Evolutionary conservation across 2,888 invertebrate genomes (phyloP).

Genomic region (Melanostoma scalare): DNA sequence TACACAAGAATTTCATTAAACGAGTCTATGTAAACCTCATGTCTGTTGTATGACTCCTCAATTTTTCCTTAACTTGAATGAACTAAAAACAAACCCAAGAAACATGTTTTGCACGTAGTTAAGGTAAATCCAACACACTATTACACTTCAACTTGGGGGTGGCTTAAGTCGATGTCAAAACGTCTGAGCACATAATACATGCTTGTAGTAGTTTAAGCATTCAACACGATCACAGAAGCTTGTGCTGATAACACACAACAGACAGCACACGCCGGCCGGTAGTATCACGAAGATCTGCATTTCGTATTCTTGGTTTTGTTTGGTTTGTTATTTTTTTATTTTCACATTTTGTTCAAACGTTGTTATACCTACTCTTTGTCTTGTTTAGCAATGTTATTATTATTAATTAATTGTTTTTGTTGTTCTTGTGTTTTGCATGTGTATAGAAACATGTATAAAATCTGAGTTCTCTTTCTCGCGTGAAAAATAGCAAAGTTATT

Average conservation of each 20-base stretch:
- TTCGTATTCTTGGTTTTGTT: constrained; percentile 45
- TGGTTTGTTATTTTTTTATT: constrained; percentile 21
- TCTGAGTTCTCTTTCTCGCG: constrained; percentile 54
- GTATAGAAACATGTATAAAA: constrained; percentile 26
- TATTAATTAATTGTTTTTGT: constrained; percentile 59
- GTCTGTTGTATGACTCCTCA: too few relatives aligned
- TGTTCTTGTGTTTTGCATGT: constrained; percentile 54
- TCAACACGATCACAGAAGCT: constrained; percentile 2
- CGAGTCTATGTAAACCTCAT: too few relatives aligned
- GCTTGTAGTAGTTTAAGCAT: background rate
- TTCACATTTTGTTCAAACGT: constrained; percentile 27
- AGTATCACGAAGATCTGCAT: constrained; percentile 60
- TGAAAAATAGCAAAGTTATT: constrained; percentile 1
- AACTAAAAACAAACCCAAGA: too few relatives aligned
- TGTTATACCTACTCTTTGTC: constrained; percentile 50
- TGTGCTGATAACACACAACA: constrained; percentile 46
- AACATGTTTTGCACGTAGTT: too few relatives aligned
- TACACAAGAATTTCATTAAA: too few relatives aligned
- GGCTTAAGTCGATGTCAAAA: too few relatives aligned
- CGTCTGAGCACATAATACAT: background rate
- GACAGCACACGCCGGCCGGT: constrained; percentile 28
- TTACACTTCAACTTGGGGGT: too few relatives aligned
- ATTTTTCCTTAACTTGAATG: too few relatives aligned
- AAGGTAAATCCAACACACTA: too few relatives aligned
- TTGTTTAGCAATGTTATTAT: constrained; percentile 56